Evolutionary conservation across 2,113 vertebrate genomes (phyloP), one percentile per base, ranked within the genome.

Genomic region (Neotoma lepida): DNA sequence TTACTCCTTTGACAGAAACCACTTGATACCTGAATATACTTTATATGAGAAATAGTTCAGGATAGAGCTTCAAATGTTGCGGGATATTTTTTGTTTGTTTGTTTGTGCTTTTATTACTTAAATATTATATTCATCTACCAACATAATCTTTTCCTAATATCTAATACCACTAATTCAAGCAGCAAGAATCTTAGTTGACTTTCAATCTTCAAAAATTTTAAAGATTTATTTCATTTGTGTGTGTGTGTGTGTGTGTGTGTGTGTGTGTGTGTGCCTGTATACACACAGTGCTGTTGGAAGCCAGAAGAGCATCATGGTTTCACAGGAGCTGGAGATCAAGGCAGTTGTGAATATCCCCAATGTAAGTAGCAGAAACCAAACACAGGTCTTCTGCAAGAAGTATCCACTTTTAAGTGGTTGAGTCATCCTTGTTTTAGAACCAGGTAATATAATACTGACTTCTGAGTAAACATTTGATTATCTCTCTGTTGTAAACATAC

Each of bases 161-260:
- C 91, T 91, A n/a, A 51, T 93, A 49, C 44, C 41, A 94, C 41
- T 86, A 68, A 91, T 46, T 54, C 86, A 76, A 86, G 95, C 80
- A 76, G 70, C 68, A 73, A 90, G 54, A 4, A 17, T 86, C 76
- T 82, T 93, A 93, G 61, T 86, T 97, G 77, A 96, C 88, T 96
- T 97, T 96, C 51, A 95, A 61, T 89, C 89, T 97, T 98, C 95
- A 97, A 97, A 97, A 94, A 92, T 0, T 96, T 35, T 33, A 35
- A 68, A 68, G 33, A 15, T 28, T 64, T 64, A 64, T 71, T 71
- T 71, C 15, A n/a, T 70, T 70, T 73, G 4, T 41, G 9, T 73
- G 18, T 73, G 9, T 71, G 70, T 71, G n/a, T 73, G 39, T 41
- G 70, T 41, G 5, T n/a, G 66, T 68, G 66, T n/a, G 6, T n/a